A percentile compares a stretch with the other conserved stretches of the same genome.
Evolutionary conservation across 92 coral and sea anemone species (phyloP).

Genomic region (Porites lobata): DNA sequence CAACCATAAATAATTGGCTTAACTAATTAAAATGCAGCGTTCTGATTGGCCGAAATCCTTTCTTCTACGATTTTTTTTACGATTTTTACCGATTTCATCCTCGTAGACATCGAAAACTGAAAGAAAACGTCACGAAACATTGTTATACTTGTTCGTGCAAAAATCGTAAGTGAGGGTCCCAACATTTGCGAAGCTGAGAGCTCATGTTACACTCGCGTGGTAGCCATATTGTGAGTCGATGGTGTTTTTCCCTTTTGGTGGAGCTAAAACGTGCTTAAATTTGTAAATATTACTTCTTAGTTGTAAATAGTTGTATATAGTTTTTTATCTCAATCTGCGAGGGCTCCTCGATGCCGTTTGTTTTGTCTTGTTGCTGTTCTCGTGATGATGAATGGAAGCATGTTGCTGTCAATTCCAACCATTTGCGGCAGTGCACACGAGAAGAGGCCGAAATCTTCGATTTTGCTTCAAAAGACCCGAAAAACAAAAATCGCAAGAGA

Average conservation of each 20-base stretch:
- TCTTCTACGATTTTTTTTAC: background rate
- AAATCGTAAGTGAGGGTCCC: background rate
- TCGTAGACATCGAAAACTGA: background rate
- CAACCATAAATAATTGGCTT: background rate
- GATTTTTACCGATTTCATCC: background rate
- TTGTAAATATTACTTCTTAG: background rate
- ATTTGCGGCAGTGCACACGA: background rate
- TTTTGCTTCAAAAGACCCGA: background rate
- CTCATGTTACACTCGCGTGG: background rate
- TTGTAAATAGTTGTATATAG: background rate
- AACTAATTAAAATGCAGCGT: conserved; percentile 6
- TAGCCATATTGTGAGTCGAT: background rate
- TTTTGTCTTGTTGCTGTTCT: background rate
- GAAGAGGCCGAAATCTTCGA: background rate
- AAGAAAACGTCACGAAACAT: background rate
- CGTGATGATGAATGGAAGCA: background rate
- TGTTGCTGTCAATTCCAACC: background rate
- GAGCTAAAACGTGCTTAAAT: background rate
- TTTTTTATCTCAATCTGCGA: background rate
- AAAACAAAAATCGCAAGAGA: conserved; percentile 21
- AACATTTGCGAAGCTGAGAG: background rate
- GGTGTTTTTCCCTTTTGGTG: background rate
- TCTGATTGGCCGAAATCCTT: conserved; percentile 6
- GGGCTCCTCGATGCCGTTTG: background rate
- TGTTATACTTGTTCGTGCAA: background rate